Conservation (phyloP, 2,888 invertebrate species). For the Trachelus stipa region DNA sequence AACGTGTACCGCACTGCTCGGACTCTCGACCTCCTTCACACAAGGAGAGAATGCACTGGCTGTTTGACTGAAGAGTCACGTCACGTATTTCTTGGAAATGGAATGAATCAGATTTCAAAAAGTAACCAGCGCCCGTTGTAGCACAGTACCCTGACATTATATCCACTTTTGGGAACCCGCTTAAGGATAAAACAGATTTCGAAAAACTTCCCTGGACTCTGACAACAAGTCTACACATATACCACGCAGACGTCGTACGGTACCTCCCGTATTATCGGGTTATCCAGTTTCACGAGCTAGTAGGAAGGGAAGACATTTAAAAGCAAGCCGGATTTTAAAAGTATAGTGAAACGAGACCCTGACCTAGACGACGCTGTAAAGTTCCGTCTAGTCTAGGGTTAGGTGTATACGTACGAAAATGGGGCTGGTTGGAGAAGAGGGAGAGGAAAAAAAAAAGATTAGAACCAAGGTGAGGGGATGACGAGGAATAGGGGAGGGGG, state of each 20-base stretch:
- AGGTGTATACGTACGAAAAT: not conserved
- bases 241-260: not conserved
- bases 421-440: not conserved
- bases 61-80: not conserved
- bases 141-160: not conserved
- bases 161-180: not conserved
- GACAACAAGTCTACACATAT: too few relatives aligned
- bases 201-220: not conserved
- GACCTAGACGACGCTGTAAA: constrained; percentile 37
- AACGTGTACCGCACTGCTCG: not conserved
- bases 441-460: not conserved
- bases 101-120: not conserved
- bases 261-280: not conserved
- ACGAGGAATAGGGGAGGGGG: constrained; percentile 12
- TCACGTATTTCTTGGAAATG: not conserved
- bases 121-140: not conserved
- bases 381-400: constrained; percentile 4
- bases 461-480: constrained; percentile 16
- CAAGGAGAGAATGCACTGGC: not conserved
- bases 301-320: not conserved
- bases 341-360: constrained; percentile 28
- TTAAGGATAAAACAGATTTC: not conserved
- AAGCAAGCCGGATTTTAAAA: not conserved
- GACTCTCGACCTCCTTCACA: not conserved
- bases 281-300: not conserved